A percentile compares a stretch with the other conserved stretches of the same genome.
These are phyloP conservation scores for Sceloporus tristichus DNA, from an alignment of 2,113 vertebrate species.

Conservation along the genomic window DNA sequence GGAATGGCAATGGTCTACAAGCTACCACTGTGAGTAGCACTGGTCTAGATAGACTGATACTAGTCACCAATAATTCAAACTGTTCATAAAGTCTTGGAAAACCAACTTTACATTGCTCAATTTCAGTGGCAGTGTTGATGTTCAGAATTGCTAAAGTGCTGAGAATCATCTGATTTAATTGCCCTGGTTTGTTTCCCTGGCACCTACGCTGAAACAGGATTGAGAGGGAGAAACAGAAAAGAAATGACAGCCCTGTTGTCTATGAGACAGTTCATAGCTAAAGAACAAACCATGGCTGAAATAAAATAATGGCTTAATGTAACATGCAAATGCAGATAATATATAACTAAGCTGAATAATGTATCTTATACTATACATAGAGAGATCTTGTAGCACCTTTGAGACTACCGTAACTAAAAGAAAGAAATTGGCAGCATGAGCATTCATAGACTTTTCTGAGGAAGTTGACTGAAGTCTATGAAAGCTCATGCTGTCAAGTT, in stretches of 20 bases:
- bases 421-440: too few relatives aligned
- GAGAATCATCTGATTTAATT: background rate
- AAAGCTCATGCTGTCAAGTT: too few relatives aligned
- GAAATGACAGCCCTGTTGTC: background rate
- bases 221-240: background rate
- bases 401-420: too few relatives aligned
- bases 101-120: background rate
- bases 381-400: too few relatives aligned
- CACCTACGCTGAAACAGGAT: background rate
- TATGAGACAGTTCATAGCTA: too few relatives aligned
- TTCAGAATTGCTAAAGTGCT: background rate
- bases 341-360: background rate
- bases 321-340: background rate
- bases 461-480: too few relatives aligned
- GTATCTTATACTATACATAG: too few relatives aligned
- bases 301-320: background rate
- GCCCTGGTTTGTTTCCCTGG: too few relatives aligned
- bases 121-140: background rate
- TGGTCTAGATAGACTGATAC: too few relatives aligned
- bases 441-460: too few relatives aligned
- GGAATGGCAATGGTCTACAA: too few relatives aligned
- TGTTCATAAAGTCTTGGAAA: background rate
- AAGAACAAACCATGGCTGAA: background rate
- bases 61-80: background rate
- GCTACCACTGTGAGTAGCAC: too few relatives aligned